These are phyloP conservation scores for Poeciliopsis prolifica DNA, from an alignment of 2,113 vertebrate species.

Conservation along the genomic window DNA sequence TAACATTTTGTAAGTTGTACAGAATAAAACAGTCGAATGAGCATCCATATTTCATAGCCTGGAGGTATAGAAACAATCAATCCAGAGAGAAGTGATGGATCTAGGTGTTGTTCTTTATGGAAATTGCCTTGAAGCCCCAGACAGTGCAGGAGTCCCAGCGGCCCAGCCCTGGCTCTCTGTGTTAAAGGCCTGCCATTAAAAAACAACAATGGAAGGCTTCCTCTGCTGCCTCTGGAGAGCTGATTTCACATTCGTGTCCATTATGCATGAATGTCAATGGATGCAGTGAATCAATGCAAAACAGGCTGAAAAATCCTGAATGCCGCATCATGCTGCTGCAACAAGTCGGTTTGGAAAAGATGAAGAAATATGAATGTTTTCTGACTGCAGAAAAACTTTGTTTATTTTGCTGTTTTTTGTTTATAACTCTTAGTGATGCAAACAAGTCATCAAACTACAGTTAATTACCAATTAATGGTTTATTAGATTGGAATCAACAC, in stretches of 20 bases:
- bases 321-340: conserved; percentile 35
- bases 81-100: conserved; percentile 52
- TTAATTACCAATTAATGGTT: too few relatives aligned
- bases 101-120: conserved; percentile 35
- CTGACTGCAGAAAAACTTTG: background rate
- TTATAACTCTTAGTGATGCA: background rate
- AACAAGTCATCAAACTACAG: too few relatives aligned
- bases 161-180: conserved; percentile 21
- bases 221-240: conserved; percentile 32
- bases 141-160: conserved; percentile 18
- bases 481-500: too few relatives aligned
- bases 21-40: background rate
- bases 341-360: conserved; percentile 37
- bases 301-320: conserved; percentile 61
- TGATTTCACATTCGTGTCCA: conserved; percentile 61
- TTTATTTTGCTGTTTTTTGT: background rate
- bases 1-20: background rate
- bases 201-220: conserved; percentile 39
- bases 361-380: conserved; percentile 11
- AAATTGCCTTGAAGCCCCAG: conserved; percentile 33
- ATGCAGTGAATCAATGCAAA: conserved; percentile 69
- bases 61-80: conserved; percentile 11
- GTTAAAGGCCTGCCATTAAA: conserved; percentile 26
- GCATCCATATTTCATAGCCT: background rate
- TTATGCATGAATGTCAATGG: conserved; percentile 76